These are phyloP conservation scores for Strigamia maritima DNA, from an alignment of 2,888 invertebrate species.

Conservation along the genomic window DNA sequence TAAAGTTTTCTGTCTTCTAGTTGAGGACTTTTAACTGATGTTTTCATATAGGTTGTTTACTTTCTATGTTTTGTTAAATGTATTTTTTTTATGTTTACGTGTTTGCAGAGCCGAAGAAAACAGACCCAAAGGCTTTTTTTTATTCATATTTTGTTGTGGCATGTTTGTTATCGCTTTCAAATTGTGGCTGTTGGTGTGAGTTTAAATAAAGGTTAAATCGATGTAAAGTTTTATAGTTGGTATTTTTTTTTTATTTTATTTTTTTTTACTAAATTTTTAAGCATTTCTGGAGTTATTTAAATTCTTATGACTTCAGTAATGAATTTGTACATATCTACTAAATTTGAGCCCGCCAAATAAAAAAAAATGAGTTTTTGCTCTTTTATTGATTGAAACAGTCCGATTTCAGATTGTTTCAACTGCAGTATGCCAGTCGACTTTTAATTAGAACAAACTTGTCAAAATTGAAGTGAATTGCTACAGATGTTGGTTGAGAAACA, in stretches of 20 bases:
- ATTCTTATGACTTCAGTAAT: too few species aligned
- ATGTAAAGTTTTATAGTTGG: too few species aligned
- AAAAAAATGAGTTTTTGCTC: too few species aligned
- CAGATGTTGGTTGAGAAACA: background rate
- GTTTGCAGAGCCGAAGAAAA: background rate
- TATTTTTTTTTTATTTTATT: too few species aligned
- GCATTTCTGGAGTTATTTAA: too few species aligned
- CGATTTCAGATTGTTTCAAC: background rate
- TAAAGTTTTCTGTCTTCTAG: background rate
- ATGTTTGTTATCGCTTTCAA: background rate
- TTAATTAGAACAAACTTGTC: slow-evolving; percentile 16
- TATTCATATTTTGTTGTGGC: background rate
- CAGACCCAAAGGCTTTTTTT: background rate
- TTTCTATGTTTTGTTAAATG: background rate
- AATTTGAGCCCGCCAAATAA: too few species aligned
- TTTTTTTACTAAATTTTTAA: too few species aligned
- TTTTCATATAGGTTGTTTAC: background rate
- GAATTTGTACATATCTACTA: too few species aligned
- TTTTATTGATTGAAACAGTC: background rate
- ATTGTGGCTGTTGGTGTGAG: background rate
- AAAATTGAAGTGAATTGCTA: slow-evolving; percentile 7
- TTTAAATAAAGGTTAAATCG: background rate
- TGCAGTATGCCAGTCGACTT: background rate
- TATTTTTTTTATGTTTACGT: background rate
- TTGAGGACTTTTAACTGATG: background rate